Evolutionary conservation across 2,888 invertebrate genomes (phyloP).

Genomic region (Adelphocoris suturalis): DNA sequence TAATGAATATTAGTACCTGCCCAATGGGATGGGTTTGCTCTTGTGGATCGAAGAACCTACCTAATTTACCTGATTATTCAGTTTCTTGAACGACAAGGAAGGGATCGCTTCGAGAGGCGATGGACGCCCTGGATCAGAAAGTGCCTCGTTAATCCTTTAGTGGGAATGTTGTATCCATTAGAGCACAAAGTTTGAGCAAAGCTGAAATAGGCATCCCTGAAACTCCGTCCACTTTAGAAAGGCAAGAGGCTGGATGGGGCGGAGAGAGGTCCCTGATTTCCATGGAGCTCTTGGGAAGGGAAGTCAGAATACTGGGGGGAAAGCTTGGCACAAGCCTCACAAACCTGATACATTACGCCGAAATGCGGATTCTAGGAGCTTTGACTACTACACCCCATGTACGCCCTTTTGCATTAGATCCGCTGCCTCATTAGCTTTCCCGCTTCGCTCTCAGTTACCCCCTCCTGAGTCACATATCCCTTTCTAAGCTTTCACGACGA

Average conservation of each 20-base stretch:
- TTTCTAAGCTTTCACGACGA: conserved; percentile 28
- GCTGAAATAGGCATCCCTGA: conserved; percentile 18
- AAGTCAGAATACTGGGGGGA: background rate
- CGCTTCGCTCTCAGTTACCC: background rate
- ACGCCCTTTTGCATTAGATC: conserved; percentile 27
- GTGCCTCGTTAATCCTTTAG: conserved; percentile 14
- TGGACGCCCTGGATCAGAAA: background rate
- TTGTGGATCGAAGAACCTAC: background rate
- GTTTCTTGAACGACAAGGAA: background rate
- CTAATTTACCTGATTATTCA: conserved; percentile 29
- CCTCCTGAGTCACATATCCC: conserved; percentile 11
- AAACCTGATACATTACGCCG: background rate
- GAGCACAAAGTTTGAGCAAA: conserved; percentile 9
- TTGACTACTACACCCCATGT: conserved; percentile 19
- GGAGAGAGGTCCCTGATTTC: conserved; percentile 2
- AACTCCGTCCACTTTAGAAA: conserved; percentile 32
- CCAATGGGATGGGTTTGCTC: background rate
- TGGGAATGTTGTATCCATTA: conserved; percentile 29
- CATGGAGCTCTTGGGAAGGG: conserved; percentile 17
- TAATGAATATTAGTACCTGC: no score
- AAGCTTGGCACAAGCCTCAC: background rate
- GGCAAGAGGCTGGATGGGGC: background rate
- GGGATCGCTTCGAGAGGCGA: background rate
- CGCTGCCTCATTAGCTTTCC: conserved; percentile 39
- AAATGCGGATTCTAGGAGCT: conserved; percentile 18